These are phyloP conservation scores for Gymnorhina tibicen DNA, from an alignment of 2,113 vertebrate genomes.

Conservation along the genomic window DNA sequence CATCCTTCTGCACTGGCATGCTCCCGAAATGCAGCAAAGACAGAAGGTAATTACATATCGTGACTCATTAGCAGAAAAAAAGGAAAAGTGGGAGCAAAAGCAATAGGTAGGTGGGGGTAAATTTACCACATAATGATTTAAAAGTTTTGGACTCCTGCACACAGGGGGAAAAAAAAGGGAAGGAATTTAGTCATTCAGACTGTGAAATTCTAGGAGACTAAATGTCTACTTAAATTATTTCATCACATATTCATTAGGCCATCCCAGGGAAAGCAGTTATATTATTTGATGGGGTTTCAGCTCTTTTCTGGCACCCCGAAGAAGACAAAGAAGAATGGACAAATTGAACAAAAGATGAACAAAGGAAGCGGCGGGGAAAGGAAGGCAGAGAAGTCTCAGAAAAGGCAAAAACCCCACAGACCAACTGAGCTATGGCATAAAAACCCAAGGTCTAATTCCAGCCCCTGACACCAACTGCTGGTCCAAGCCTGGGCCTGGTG, in stretches of 20 bases:
- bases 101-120: slow-evolving; percentile 61
- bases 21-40: slow-evolving; percentile 70
- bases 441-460: neutral
- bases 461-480: neutral
- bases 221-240: slow-evolving; percentile 49
- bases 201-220: slow-evolving; percentile 52
- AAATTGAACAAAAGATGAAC: slow-evolving; percentile 1
- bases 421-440: neutral
- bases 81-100: slow-evolving; percentile 53
- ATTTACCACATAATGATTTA: slow-evolving; percentile 54
- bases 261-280: neutral
- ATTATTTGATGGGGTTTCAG: slow-evolving; percentile 17
- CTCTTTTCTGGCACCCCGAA: slow-evolving; percentile 11
- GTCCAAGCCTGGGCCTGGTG: neutral
- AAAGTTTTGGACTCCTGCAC: slow-evolving; percentile 43
- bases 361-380: neutral
- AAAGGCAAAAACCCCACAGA: neutral
- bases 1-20: slow-evolving; percentile 41
- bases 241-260: slow-evolving; percentile 50
- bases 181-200: slow-evolving; percentile 41
- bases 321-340: neutral
- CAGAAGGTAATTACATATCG: slow-evolving; percentile 72
- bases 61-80: slow-evolving; percentile 63
- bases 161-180: neutral
- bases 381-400: neutral